Base-by-base conservation (phyloP, 2,113 vertebrate genomes). In the Zonotrichia leucophrys region DNA sequence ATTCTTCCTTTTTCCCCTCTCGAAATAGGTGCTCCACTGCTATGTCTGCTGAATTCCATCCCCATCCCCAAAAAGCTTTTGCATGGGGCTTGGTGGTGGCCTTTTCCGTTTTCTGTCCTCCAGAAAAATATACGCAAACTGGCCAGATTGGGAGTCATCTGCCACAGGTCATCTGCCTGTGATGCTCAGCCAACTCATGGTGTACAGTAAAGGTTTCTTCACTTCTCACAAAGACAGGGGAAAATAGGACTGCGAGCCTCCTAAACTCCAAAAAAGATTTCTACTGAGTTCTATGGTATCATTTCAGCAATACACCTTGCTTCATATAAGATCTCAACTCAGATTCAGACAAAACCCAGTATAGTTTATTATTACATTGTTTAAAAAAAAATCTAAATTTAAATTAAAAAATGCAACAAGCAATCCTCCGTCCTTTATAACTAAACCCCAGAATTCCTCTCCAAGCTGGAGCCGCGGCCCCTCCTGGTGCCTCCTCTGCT, bases 171-270 rank as follows among this genome's bases (percentile, higher is more conserved):
- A 24, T 4, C 25, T 18, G 5, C 12, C 41, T 23, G 24, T 31
- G 25, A 76, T 18, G 25, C 11, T 47, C 39, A 0, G 2, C 39
- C 41, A 69, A 31, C 14, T 13, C 7, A 2, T 0, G 5, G 33
- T 0, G 0, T 4, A n/a, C n/a, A n/a, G 5, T 8, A 23, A 17
- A 16, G 2, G 7, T 19, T 58, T 31, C 33, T 12, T 59, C 30
- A 13, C 27, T 21, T 75, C 33, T 7, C n/a, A 28, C 5, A 31
- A 25, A 31, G 13, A 14, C 5, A 33, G 28, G 9, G 35, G 3
- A 59, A 72, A 52, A 55, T 1, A 50, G 0, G 25, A 22, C 41
- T 47, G 23, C 1, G 13, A 55, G 9, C 6, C 15, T 35, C 13
- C 7, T 28, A 39, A 66, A 62, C 11, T 24, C 9, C 5, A 8